Base-by-base conservation (phyloP, 37 sponge, comb jelly and placozoan species). In the Spongia lamella region DNA sequence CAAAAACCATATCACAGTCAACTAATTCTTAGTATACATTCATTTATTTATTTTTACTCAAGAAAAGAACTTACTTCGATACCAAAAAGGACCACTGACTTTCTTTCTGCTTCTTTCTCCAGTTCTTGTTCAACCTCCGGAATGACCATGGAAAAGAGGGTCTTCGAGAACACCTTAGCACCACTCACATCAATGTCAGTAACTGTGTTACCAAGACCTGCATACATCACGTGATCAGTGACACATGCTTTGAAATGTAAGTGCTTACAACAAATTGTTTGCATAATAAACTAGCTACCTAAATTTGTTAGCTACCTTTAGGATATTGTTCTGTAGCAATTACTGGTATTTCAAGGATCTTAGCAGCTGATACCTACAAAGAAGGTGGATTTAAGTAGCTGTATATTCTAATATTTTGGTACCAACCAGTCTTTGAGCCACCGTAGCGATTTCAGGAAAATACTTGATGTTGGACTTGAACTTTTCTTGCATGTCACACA, bases 401-500 rank as follows among this genome's bases (percentile, higher is more conserved):
- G 3, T 7, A 19, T 3, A n/a, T 64, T 25, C 31, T 38, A 66
- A 26, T 15, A 79, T 70, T 24, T 26, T 47, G 7, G 17, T 43
- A 56, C 84, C 56, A 20, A 94, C 89, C 87, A 97, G 66, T 77
- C 84, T 77, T n/a, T 87, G 61, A 1, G 96, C 91, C 29, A 96
- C 94, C 15, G 86, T 68, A 22, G 84, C 72, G 47, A 98, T 95
- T 38, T 95, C 99, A 11, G 93, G 94, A 51, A 85, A 98, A 77
- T 98, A 93, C 17, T 87, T 57, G 27, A 98, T 98, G 34, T 81
- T 75, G 5, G 96, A 93, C 34, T 83, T 75, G 61, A 98, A 98
- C 82, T 98, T 98, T 73, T 98, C 99, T 72, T 98, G 99, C 94
- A 98, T 90, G 72, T 98, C 99, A 82, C 99, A 98, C 25, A 95